Conservation (phyloP, 2,888 invertebrate genomes). For the Muscina levida region DNA sequence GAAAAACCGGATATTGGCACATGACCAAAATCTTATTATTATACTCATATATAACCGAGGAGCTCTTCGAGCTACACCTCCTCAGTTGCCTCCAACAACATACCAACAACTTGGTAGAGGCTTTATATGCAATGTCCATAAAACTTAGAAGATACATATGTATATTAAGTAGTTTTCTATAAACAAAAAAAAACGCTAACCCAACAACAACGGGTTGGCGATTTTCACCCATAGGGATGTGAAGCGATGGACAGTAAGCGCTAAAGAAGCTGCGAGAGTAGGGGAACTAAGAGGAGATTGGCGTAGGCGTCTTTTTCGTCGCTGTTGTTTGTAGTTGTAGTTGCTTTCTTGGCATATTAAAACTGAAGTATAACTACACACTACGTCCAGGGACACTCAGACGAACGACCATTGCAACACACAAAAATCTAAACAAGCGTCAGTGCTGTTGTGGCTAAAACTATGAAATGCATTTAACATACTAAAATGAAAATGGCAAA, state of each 20-base stretch:
- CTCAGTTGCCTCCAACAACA: not conserved
- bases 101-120: not conserved
- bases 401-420: not conserved
- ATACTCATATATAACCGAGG: conserved; percentile 37
- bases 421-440: not conserved
- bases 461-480: conserved; percentile 43
- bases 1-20: conserved; percentile 64
- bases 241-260: too few species aligned
- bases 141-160: conserved; percentile 45
- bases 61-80: not conserved
- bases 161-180: conserved; percentile 34
- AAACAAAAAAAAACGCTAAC: conserved; percentile 1
- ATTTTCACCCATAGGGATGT: not conserved
- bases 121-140: conserved; percentile 41
- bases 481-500: not conserved
- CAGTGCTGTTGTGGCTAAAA: conserved; percentile 43
- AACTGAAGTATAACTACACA: not conserved
- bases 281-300: not conserved
- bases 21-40: conserved; percentile 58
- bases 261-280: too few species aligned
- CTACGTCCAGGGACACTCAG: not conserved
- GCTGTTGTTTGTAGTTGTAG: conserved; percentile 9
- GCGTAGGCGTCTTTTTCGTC: conserved; percentile 15
- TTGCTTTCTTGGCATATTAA: conserved; percentile 22
- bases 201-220: too few species aligned